phyloP scores from a whole-genome alignment of 2,888 invertebrate genomes.

The Ligdia adustata region DNA sequence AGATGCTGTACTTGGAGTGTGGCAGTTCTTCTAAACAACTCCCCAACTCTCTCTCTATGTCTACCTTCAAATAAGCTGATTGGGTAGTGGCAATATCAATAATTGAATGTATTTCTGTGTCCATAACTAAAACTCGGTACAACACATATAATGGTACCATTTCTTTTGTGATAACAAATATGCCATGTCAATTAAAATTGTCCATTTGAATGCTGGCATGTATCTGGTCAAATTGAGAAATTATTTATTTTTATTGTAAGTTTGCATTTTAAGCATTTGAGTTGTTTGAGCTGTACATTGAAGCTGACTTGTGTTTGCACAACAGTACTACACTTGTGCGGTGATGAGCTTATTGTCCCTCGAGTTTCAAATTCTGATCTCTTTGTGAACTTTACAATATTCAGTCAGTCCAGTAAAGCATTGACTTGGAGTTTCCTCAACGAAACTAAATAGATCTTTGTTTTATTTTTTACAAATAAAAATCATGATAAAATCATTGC shows the following conservation, averaged over 20 bases:
- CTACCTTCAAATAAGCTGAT: slow-evolving; percentile 62
- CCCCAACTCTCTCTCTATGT: slow-evolving; percentile 49
- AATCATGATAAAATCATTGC: slow-evolving; percentile 39
- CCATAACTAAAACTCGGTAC: slow-evolving; percentile 57
- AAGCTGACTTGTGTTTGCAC: slow-evolving; percentile 28
- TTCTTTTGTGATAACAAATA: slow-evolving; percentile 75
- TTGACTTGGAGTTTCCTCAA: slow-evolving; percentile 50
- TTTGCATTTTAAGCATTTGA: slow-evolving; percentile 73
- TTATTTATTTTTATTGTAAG: slow-evolving; percentile 76
- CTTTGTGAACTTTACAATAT: slow-evolving; percentile 77
- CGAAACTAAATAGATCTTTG: slow-evolving; percentile 5
- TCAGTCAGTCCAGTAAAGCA: slow-evolving; percentile 59
- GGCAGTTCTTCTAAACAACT: slow-evolving; percentile 88
- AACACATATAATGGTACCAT: slow-evolving; percentile 59
- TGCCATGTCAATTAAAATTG: slow-evolving; percentile 82
- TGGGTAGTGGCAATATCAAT: slow-evolving; percentile 77
- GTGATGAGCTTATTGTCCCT: slow-evolving; percentile 66
- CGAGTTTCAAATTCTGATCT: slow-evolving; percentile 71
- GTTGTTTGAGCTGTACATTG: slow-evolving; percentile 63
- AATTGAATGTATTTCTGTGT: slow-evolving; percentile 53
- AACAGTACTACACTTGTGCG: slow-evolving; percentile 7
- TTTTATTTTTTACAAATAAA: slow-evolving; percentile 14
- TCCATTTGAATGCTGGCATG: slow-evolving; percentile 73
- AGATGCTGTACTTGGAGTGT: slow-evolving; percentile 94
- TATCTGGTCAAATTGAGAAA: slow-evolving; percentile 75